Percentiles rank a stretch among this genome's conserved stretches.
Conservation (phyloP, 2,888 invertebrate species). For the Didymodactylos carnosus region DNA sequence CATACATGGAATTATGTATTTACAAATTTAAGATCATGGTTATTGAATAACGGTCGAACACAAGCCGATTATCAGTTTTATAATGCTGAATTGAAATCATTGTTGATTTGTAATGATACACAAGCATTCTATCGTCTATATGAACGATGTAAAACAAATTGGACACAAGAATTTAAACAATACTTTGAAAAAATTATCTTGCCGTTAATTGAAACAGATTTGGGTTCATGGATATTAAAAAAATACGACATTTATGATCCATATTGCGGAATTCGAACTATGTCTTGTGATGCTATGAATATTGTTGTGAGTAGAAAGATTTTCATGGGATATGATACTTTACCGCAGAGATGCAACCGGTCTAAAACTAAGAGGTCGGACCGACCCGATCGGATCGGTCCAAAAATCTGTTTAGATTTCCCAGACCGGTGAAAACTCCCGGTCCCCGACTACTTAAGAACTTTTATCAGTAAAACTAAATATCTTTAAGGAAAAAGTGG, state of each 20-base stretch:
- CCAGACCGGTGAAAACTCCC: too few species aligned
- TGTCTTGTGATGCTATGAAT: neutral
- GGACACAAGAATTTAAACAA: neutral
- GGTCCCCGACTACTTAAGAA: too few species aligned
- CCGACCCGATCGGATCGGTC: too few species aligned
- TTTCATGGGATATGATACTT: too few species aligned
- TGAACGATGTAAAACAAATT: neutral
- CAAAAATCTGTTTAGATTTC: too few species aligned
- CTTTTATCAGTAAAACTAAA: too few species aligned
- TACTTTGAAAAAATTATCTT: neutral
- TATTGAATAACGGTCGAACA: neutral
- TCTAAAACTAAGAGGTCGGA: too few species aligned
- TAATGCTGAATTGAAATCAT: neutral
- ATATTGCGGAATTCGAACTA: neutral
- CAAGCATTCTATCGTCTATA: neutral
- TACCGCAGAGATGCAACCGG: too few species aligned
- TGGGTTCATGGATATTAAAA: neutral
- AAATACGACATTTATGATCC: neutral
- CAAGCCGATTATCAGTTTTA: neutral
- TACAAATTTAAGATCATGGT: neutral
- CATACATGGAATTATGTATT: neutral
- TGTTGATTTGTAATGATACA: neutral
- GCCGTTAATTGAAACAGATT: neutral
- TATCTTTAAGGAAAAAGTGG: too few species aligned
- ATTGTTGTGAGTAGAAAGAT: too few species aligned